phyloP scores from a whole-genome alignment of 2,797 vertebrate species.

The Staurois parvus region DNA sequence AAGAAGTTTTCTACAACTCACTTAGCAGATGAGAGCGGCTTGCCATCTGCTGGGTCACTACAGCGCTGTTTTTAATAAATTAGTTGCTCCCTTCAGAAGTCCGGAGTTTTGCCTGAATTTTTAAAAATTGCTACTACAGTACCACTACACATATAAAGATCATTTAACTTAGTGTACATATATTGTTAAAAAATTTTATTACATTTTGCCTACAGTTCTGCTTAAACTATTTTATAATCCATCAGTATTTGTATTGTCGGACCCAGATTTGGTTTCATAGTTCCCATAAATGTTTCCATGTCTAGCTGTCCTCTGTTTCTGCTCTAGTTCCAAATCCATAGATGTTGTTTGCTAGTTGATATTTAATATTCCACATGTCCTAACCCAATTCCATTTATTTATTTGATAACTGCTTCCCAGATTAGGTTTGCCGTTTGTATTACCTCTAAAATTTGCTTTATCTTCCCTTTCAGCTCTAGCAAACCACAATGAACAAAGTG shows the following conservation, averaged over 20 bases:
- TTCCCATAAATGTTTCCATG: not conserved
- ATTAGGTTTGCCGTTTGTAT: not conserved
- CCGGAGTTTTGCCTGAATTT: no score
- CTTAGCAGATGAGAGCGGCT: no score
- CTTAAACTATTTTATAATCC: not conserved
- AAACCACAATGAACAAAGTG: not conserved
- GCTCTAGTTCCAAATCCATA: not conserved
- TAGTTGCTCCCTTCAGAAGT: no score
- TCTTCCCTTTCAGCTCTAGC: constrained; percentile 16
- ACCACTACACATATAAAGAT: no score
- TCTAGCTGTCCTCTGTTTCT: not conserved
- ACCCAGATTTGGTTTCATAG: not conserved
- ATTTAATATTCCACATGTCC: not conserved
- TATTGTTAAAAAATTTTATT: no score
- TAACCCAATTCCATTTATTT: not conserved
- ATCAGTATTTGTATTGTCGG: not conserved
- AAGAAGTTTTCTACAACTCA: no score
- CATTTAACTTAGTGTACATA: no score
- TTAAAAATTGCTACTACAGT: no score
- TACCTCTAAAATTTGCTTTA: constrained; percentile 28
- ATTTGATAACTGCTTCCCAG: not conserved
- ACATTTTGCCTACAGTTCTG: no score
- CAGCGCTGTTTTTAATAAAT: no score
- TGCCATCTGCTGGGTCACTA: no score
- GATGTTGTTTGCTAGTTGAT: not conserved